phyloP scores from a whole-genome alignment of 2,888 invertebrate species.

The Pyrrhosoma nymphula region DNA sequence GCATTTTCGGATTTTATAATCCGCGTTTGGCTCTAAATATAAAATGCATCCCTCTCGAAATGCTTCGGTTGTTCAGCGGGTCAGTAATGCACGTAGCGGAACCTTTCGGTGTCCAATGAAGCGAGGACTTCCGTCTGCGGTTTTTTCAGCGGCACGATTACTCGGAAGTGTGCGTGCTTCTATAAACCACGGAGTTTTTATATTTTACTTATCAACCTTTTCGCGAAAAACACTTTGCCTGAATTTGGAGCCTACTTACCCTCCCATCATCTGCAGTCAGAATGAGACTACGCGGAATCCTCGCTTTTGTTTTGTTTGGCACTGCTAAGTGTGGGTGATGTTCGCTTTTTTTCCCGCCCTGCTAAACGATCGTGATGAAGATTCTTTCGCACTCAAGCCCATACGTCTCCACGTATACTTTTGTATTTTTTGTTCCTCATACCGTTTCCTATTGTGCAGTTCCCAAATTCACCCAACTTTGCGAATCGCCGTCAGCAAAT shows the following conservation, averaged over 20 bases:
- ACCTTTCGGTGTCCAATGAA: not conserved
- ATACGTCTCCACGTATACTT: not conserved
- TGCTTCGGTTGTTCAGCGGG: not conserved
- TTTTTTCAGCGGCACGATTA: not conserved
- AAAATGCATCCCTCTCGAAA: not conserved
- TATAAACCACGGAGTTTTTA: not conserved
- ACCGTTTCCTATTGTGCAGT: no score
- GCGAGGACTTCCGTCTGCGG: slow-evolving; percentile 24
- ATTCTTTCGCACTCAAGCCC: not conserved
- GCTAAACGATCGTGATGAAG: not conserved
- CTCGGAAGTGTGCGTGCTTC: not conserved
- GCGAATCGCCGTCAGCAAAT: no score
- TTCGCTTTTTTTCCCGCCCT: not conserved
- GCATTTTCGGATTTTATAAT: no score
- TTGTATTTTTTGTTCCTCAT: not conserved
- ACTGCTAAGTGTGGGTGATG: not conserved
- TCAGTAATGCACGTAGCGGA: not conserved
- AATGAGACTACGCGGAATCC: not conserved
- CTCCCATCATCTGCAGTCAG: not conserved
- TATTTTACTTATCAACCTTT: not conserved
- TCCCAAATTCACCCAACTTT: no score
- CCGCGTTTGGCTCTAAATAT: no score
- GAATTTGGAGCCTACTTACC: not conserved
- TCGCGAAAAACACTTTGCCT: not conserved
- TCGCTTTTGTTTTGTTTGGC: not conserved